These are phyloP conservation scores for Araneus ventricosus DNA, from an alignment of 1,140 invertebrate genomes.

Conservation along the genomic window DNA sequence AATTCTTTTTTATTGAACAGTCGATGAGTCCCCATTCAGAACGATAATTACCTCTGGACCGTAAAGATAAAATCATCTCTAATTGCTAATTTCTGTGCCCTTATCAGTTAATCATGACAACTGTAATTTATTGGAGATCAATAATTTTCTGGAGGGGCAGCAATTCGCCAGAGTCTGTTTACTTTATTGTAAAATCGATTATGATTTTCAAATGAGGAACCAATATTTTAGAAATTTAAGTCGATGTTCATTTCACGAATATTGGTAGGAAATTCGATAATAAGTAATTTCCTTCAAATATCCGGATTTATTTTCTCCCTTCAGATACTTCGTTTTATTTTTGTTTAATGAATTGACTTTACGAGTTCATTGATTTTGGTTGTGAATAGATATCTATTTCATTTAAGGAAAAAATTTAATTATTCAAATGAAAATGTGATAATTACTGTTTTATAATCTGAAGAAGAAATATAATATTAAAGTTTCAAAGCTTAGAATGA, in stretches of 20 bases:
- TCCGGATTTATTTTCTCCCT: background rate
- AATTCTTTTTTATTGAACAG: background rate
- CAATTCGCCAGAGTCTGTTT: background rate
- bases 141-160: background rate
- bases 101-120: background rate
- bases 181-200: background rate
- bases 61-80: background rate
- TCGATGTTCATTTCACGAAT: background rate
- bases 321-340: no score
- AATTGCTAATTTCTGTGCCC: background rate
- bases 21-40: background rate
- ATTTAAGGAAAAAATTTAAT: no score
- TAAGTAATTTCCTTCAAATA: background rate
- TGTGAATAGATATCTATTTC: no score
- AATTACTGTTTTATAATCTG: no score
- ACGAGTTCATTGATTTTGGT: no score
- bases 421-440: no score
- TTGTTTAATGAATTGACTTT: no score
- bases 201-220: background rate
- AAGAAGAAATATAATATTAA: no score
- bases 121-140: slow-evolving; percentile 23
- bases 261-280: background rate
- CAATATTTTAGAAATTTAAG: slow-evolving; percentile 1
- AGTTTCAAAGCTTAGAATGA: no score
- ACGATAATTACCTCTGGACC: background rate